A percentile compares a stretch with the other conserved stretches of the same genome.
phyloP scores from a whole-genome alignment of 2,888 invertebrate genomes.

The Meteorus cinctellus region DNA sequence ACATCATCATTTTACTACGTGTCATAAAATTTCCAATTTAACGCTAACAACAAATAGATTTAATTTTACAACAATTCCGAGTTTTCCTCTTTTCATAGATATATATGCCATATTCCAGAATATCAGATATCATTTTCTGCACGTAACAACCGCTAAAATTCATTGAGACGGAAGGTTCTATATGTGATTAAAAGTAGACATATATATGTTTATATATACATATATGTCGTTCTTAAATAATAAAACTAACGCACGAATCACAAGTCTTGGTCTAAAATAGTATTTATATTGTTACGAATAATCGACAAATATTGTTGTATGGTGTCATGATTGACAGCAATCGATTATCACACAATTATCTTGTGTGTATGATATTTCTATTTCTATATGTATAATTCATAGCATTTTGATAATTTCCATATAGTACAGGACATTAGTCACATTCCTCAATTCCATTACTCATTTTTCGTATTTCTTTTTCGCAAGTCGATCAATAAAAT shows the following conservation, averaged over 20 bases:
- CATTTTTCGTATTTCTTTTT: slow-evolving; percentile 16
- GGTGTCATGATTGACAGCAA: neutral
- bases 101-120: too few relatives aligned
- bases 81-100: neutral
- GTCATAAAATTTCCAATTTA: neutral
- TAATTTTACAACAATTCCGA: neutral
- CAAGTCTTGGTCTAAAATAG: slow-evolving; percentile 3
- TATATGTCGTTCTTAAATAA: neutral
- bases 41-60: neutral
- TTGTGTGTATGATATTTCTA: neutral
- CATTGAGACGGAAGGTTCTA: neutral
- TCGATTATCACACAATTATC: neutral
- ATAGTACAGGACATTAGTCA: neutral
- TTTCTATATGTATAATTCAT: neutral
- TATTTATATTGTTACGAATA: neutral
- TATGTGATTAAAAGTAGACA: neutral
- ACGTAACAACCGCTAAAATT: neutral
- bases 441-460: neutral
- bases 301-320: neutral
- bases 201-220: neutral
- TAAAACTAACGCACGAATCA: slow-evolving; percentile 10
- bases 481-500: slow-evolving; percentile 19
- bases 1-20: neutral
- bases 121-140: too few relatives aligned
- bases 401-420: slow-evolving; percentile 1